Percentiles rank a stretch among this genome's conserved stretches.
Conservation (phyloP, 92 coral and sea anemone genomes). For the Parazoanthus darwini region DNA sequence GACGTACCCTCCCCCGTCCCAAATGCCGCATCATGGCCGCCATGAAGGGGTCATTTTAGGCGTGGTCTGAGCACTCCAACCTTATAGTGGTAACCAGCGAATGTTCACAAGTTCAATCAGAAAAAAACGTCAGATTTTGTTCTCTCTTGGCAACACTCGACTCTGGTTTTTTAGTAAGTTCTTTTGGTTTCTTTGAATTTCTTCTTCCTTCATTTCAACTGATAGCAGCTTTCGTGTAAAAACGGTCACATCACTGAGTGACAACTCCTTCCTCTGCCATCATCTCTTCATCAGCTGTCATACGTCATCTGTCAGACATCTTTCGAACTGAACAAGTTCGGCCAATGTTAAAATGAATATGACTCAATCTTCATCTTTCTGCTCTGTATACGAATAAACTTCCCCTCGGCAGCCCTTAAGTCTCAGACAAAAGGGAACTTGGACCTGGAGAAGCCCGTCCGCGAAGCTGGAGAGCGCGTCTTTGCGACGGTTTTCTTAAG, state of each 20-base stretch:
- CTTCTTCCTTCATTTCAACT: too few species aligned
- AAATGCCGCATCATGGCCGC: too few species aligned
- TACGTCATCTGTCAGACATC: not conserved
- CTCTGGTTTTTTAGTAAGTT: not conserved
- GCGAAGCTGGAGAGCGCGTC: conserved; percentile 46
- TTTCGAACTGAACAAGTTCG: not conserved
- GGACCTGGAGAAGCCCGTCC: conserved; percentile 47
- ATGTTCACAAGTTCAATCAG: not conserved
- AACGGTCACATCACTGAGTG: not conserved
- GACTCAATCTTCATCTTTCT: not conserved
- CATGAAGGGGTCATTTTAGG: not conserved
- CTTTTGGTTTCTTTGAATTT: not conserved
- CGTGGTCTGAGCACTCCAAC: not conserved
- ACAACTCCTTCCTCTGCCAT: not conserved
- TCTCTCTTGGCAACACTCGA: not conserved
- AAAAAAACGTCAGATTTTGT: not conserved
- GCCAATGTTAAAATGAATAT: not conserved
- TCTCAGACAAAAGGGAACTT: conserved; percentile 59
- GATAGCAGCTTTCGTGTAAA: not conserved
- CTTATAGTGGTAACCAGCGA: not conserved
- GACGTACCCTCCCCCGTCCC: too few species aligned
- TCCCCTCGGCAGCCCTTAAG: not conserved
- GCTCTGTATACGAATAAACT: not conserved
- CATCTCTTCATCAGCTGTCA: not conserved
- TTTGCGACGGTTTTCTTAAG: conserved; percentile 50